phyloP scores from a whole-genome alignment of 2,797 vertebrate species.

The Propithecus perrieri region DNA sequence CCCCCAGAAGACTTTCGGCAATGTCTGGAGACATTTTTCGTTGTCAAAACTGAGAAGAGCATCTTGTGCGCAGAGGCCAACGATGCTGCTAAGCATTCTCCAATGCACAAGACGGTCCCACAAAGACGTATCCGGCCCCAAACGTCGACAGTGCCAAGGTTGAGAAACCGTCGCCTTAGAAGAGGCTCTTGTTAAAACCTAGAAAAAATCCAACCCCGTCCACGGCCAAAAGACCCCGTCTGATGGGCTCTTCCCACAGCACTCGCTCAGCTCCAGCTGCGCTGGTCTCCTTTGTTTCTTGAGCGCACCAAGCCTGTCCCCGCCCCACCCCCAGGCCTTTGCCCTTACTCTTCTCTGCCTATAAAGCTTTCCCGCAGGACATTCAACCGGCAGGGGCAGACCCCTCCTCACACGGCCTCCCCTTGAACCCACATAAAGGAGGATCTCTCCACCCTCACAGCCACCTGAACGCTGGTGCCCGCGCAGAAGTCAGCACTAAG shows the following conservation, averaged over 20 bases:
- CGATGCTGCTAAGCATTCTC: neutral
- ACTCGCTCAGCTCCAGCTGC: no score
- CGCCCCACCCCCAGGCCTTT: neutral
- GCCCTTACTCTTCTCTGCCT: neutral
- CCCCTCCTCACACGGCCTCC: neutral
- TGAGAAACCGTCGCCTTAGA: neutral
- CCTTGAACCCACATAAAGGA: neutral
- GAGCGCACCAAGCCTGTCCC: neutral
- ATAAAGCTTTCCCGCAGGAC: neutral
- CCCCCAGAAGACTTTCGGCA: neutral
- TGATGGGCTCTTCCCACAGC: neutral
- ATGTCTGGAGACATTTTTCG: neutral
- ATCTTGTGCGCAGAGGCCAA: neutral
- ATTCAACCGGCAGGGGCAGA: neutral
- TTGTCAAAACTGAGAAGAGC: neutral
- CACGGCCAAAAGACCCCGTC: accelerated
- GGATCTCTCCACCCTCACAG: no score
- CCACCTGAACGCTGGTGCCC: neutral
- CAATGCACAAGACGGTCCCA: neutral
- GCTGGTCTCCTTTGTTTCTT: accelerated
- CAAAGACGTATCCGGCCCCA: neutral
- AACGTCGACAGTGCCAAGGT: neutral
- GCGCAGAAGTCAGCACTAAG: accelerated
- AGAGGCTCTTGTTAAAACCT: neutral
- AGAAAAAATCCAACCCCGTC: neutral